Evolutionary conservation across 2,888 invertebrate genomes (phyloP), one percentile per base, ranked within the genome.

Genomic region (Odontothrips loti): DNA sequence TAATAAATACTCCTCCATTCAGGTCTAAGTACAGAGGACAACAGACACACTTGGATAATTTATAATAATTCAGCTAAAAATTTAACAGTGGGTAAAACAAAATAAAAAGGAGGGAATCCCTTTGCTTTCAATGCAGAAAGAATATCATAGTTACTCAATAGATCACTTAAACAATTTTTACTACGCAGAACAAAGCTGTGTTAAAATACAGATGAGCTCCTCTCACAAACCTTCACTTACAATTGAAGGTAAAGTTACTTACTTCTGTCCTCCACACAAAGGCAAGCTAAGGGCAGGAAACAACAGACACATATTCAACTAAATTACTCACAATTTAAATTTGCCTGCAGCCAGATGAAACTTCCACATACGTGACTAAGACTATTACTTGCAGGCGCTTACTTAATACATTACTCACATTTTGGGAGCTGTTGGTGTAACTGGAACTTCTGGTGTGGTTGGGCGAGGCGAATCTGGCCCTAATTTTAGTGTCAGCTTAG

Each of bases 401-500:
- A 43, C 34, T 6, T 2, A 43, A 43, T 43, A 43, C 34, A 43
- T 43, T 75, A 75, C 68, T 27, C 27, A 75, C 68, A 75, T 27
- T 75, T 75, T 75, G n/a, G 68, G 68, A 27, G 68, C 68, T 75
- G 68, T 75, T 12, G 27, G 68, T 75, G 27, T 23, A 27, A 27
- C 23, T 27, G 68, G 12, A 27, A 27, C 68, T 12, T 75, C 92
- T 0, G 93, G 92, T 15, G 93, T 92, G 82, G 92, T 91, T 15
- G 93, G 92, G 82, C 92, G 90, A 86, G 92, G 91, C 47, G 93
- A 92, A 12, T 92, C 90, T 81, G 91, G 90, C 81, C 92, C 92
- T 79, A 96, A 88, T 87, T 95, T 95, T 63, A 96, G 88, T 12
- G 95, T 95, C 81, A 96, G 88, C 88, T 95, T 96, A 8, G 95